These are phyloP conservation scores for Leuciscus idus DNA, from an alignment of 2,113 vertebrate genomes.

Conservation along the genomic window DNA sequence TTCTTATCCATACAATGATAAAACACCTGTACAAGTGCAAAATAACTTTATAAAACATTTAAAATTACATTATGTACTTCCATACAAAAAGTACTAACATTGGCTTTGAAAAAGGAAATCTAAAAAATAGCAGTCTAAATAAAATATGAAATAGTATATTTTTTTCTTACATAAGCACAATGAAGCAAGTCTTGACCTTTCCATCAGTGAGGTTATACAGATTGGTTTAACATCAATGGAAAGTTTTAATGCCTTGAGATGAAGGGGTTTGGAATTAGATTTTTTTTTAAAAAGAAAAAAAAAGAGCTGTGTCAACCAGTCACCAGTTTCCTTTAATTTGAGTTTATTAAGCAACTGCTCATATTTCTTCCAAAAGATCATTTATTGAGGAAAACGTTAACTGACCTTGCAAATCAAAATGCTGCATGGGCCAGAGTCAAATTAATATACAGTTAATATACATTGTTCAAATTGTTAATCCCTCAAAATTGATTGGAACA, in stretches of 20 bases:
- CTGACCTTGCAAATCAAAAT: not conserved
- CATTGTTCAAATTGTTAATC: too few relatives aligned
- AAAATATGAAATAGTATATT: not conserved
- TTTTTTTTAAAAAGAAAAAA: too few relatives aligned
- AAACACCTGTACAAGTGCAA: slow-evolving; percentile 19
- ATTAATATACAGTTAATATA: not conserved
- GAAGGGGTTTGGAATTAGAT: not conserved
- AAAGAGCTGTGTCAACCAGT: not conserved
- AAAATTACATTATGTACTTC: too few relatives aligned
- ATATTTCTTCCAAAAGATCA: not conserved
- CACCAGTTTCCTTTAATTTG: not conserved
- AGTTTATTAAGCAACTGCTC: not conserved
- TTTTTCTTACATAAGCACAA: not conserved
- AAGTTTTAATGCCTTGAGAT: not conserved
- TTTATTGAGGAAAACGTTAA: not conserved
- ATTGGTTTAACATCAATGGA: too few relatives aligned
- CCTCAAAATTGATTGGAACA: too few relatives aligned
- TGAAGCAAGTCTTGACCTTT: not conserved
- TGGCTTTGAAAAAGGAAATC: too few relatives aligned
- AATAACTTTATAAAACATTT: not conserved
- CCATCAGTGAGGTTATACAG: too few relatives aligned
- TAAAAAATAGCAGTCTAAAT: not conserved
- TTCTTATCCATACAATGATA: not conserved
- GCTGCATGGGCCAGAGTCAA: not conserved
- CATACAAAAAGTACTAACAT: too few relatives aligned